phyloP scores from a whole-genome alignment of 2,888 invertebrate genomes.

The Heliconius aoede region DNA sequence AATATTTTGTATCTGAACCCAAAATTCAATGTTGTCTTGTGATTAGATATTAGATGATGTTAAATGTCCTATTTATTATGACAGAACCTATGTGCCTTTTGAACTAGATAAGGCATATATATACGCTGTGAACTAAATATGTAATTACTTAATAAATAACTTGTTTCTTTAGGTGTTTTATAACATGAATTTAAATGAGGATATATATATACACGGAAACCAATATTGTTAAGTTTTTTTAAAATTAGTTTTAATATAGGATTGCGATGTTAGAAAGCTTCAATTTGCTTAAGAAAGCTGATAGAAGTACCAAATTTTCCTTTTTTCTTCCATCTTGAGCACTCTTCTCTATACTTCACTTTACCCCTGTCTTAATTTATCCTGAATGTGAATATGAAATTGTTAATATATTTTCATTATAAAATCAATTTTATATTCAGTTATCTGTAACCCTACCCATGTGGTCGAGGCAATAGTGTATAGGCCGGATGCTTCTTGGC shows the following conservation, averaged over 20 bases:
- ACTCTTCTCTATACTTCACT: constrained; percentile 21
- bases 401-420: neutral
- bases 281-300: constrained; percentile 54
- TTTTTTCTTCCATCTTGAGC: constrained; percentile 48
- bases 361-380: neutral
- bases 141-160: constrained; percentile 9
- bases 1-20: constrained; percentile 10
- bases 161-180: constrained; percentile 26
- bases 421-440: constrained; percentile 1
- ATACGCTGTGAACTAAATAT: constrained; percentile 20
- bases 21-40: constrained; percentile 54
- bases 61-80: constrained; percentile 18
- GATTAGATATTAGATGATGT: constrained; percentile 42
- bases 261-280: constrained; percentile 41
- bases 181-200: constrained; percentile 14
- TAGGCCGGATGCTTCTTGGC: constrained; percentile 71
- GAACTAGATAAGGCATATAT: constrained; percentile 26
- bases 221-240: constrained; percentile 22
- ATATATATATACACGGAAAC: constrained; percentile 23
- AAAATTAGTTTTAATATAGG: constrained; percentile 28
- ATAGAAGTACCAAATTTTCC: constrained; percentile 51
- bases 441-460: neutral
- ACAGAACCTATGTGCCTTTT: no score
- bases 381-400: constrained; percentile 25
- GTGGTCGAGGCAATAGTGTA: constrained; percentile 49